A percentile compares a stretch with the other conserved stretches of the same genome.
Conservation (phyloP, 1,140 invertebrate species). For the Oscheius sp. region DNA sequence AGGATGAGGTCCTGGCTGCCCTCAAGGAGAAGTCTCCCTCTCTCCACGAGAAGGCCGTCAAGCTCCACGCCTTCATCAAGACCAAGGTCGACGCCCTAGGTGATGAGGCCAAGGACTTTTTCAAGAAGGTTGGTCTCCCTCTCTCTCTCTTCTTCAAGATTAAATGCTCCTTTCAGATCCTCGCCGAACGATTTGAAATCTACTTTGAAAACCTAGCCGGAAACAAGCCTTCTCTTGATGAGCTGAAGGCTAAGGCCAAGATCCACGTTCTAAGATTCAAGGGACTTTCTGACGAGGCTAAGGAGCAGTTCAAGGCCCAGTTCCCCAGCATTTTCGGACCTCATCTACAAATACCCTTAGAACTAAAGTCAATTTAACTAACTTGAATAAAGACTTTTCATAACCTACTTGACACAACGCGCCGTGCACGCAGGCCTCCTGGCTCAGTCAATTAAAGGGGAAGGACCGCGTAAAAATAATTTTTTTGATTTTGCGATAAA, state of each 20-base stretch:
- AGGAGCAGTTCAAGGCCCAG: conserved; percentile 30
- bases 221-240: conserved; percentile 18
- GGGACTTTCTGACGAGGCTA: conserved; percentile 34
- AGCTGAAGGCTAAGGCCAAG: conserved; percentile 28
- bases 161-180: conserved; percentile 10
- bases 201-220: conserved; percentile 26
- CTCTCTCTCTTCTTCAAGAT: too few relatives aligned
- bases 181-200: conserved; percentile 23
- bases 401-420: too few relatives aligned
- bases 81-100: conserved; percentile 35
- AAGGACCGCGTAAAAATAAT: too few relatives aligned
- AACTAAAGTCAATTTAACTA: too few relatives aligned
- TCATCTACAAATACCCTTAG: too few relatives aligned
- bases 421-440: too few relatives aligned
- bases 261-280: conserved; percentile 29
- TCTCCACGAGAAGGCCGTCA: conserved; percentile 36
- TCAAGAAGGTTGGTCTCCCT: conserved; percentile 13
- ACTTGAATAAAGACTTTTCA: too few relatives aligned
- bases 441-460: too few relatives aligned
- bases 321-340: conserved; percentile 35
- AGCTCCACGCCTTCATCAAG: conserved; percentile 34
- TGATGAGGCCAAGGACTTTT: conserved; percentile 37
- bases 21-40: conserved; percentile 38
- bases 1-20: conserved; percentile 32
- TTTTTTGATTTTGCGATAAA: too few relatives aligned